phyloP scores from a whole-genome alignment of 2,888 invertebrate species.

The Xestia sexstrigata region DNA sequence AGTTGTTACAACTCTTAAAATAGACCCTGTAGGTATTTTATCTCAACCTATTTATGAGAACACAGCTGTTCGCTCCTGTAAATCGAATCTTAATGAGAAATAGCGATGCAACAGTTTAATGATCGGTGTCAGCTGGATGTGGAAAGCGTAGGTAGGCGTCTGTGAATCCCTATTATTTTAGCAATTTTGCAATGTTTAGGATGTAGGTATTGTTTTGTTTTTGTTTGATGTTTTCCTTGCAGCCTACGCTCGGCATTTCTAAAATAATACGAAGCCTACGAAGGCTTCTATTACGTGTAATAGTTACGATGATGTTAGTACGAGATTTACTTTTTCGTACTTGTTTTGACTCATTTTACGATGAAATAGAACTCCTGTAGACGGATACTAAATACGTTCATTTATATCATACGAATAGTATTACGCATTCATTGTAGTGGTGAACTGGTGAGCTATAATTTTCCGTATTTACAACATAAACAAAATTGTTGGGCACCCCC shows the following conservation, averaged over 20 bases:
- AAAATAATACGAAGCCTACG: background rate
- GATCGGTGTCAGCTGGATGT: constrained; percentile 33
- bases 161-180: background rate
- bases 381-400: constrained; percentile 12
- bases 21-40: constrained; percentile 83
- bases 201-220: background rate
- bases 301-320: too few relatives aligned
- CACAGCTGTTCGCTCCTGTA: constrained; percentile 77
- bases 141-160: background rate
- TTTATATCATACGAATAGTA: background rate
- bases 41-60: constrained; percentile 79
- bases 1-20: constrained; percentile 83
- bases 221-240: background rate
- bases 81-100: constrained; percentile 66
- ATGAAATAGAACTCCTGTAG: constrained; percentile 26
- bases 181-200: background rate
- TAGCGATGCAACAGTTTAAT: constrained; percentile 33
- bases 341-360: constrained; percentile 33
- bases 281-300: constrained; percentile 3
- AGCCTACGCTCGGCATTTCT: background rate
- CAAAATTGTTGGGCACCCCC: constrained; percentile 44
- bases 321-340: constrained; percentile 7
- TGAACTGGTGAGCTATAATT: constrained; percentile 21
- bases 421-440: constrained; percentile 42
- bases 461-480: constrained; percentile 52